A percentile compares a stretch with the other conserved stretches of the same genome.
Conservation (phyloP, 2,888 invertebrate genomes). For the Harpalus rubripes region DNA sequence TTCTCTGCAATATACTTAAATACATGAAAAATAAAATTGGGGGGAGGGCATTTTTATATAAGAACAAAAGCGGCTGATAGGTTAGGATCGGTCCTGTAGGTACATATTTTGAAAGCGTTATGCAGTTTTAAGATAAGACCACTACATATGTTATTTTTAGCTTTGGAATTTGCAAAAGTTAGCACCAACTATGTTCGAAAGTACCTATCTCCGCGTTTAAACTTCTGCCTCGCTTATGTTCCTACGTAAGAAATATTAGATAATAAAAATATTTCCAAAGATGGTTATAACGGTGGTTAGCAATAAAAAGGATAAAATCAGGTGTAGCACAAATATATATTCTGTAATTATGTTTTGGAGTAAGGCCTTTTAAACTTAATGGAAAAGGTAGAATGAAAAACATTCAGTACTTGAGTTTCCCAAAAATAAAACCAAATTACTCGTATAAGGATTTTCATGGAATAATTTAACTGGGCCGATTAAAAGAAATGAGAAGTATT, state of each 20-base stretch:
- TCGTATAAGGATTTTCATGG: background rate
- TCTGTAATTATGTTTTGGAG: conserved; percentile 15
- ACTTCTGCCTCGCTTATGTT: background rate
- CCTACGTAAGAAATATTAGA: conserved; percentile 29
- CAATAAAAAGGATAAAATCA: conserved; percentile 39
- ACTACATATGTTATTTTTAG: too few species aligned
- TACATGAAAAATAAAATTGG: too few species aligned
- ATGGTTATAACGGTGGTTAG: conserved; percentile 6
- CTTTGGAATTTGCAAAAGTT: background rate
- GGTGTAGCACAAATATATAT: conserved; percentile 28
- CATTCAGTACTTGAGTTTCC: background rate
- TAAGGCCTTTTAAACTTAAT: conserved; percentile 31
- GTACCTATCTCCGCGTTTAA: background rate
- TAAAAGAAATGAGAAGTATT: background rate
- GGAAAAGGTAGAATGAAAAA: conserved; percentile 15
- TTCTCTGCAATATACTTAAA: too few species aligned
- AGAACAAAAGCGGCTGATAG: too few species aligned
- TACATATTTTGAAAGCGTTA: too few species aligned
- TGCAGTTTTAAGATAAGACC: too few species aligned
- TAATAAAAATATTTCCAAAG: conserved; percentile 40
- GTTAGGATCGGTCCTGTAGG: too few species aligned
- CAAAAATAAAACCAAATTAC: background rate
- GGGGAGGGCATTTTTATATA: too few species aligned
- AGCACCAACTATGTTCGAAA: background rate
- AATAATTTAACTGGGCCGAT: background rate